These are phyloP conservation scores for Lepeophtheirus salmonis DNA, from an alignment of 1,140 invertebrate genomes.

Conservation along the genomic window DNA sequence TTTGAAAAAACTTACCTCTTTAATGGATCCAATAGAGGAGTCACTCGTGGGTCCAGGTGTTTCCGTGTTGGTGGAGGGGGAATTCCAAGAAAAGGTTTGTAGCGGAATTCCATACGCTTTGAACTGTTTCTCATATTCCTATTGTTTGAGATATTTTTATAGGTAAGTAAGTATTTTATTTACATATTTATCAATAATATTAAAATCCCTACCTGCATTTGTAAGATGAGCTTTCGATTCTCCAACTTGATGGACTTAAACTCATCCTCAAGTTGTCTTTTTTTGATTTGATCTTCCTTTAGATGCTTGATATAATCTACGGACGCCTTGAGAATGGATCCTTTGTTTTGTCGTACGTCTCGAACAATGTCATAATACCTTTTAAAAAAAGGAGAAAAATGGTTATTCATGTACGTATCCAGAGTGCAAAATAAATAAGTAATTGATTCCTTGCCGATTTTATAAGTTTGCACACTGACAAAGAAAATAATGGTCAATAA, in stretches of 20 bases:
- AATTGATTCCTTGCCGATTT: too few species aligned
- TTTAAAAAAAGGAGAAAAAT: slow-evolving; percentile 16
- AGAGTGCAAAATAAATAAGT: too few species aligned
- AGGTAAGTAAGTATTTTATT: too few species aligned
- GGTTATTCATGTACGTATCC: too few species aligned
- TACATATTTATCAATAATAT: too few species aligned
- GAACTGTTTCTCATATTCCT: slow-evolving; percentile 15
- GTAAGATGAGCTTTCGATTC: slow-evolving; percentile 55
- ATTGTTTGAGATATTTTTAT: too few species aligned
- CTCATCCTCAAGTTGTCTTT: slow-evolving; percentile 54
- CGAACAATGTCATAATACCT: slow-evolving; percentile 57
- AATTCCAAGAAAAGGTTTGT: slow-evolving; percentile 5
- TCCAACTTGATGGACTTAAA: slow-evolving; percentile 59
- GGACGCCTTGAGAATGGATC: slow-evolving; percentile 90
- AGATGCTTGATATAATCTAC: slow-evolving; percentile 87
- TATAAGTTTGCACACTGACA: too few species aligned
- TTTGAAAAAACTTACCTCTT: neutral
- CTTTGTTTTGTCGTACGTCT: slow-evolving; percentile 73
- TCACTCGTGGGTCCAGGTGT: too few species aligned
- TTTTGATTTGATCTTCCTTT: slow-evolving; percentile 58
- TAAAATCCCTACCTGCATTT: slow-evolving; percentile 71
- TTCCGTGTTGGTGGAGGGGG: neutral
- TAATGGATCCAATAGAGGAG: neutral
- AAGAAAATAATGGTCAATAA: too few species aligned
- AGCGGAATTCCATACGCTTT: slow-evolving; percentile 14